A percentile compares a stretch with the other conserved stretches of the same genome.
Conservation (phyloP, 2,113 vertebrate genomes). For the Motacilla tschutschensis region DNA sequence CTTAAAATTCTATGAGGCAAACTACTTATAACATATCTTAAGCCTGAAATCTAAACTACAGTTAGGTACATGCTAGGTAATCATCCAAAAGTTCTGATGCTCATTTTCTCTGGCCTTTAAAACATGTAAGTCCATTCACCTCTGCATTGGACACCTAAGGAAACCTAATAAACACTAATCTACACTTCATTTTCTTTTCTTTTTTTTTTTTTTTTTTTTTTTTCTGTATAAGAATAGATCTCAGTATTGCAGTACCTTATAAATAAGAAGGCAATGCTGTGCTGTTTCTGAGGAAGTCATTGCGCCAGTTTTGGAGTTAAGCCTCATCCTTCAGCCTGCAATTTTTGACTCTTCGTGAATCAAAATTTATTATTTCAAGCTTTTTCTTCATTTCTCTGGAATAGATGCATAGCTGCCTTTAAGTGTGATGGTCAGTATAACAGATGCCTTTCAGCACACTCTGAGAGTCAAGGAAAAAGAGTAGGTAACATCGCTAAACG, state of each 20-base stretch:
- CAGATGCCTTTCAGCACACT: neutral
- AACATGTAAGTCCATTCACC: neutral
- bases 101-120: neutral
- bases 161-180: neutral
- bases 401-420: neutral
- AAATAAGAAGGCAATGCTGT: neutral
- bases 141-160: neutral
- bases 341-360: neutral
- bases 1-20: neutral
- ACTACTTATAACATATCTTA: neutral
- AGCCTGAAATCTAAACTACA: neutral
- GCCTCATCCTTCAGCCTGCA: neutral
- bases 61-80: neutral
- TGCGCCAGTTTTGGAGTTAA: neutral
- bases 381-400: neutral
- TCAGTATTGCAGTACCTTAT: neutral
- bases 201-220: no score
- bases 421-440: neutral
- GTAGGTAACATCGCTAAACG: neutral
- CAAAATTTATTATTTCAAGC: neutral
- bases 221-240: neutral
- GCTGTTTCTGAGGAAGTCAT: neutral
- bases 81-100: neutral
- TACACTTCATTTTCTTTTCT: accelerated
- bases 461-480: neutral